A percentile compares a stretch with the other conserved stretches of the same genome.
Conservation (phyloP, 2,113 vertebrate genomes). For the Hyperoodon ampullatus region DNA sequence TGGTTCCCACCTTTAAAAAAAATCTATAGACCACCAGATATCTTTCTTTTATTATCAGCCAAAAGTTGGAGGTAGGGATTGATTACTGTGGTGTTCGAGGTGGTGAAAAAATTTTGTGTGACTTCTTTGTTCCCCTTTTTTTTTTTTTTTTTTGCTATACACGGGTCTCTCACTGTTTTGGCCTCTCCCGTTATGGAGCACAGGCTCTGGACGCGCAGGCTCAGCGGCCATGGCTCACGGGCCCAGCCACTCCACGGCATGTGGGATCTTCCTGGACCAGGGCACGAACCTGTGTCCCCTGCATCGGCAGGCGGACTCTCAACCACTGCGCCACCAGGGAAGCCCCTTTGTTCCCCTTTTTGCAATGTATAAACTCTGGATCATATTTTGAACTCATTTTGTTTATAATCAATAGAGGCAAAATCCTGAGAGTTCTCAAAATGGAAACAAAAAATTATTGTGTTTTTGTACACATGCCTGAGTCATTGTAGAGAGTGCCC, state of each 20-base stretch:
- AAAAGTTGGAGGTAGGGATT: background rate
- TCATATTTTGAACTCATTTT: background rate
- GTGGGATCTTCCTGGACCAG: too few species aligned
- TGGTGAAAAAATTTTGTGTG: background rate
- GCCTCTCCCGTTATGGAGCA: too few species aligned
- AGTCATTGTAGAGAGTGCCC: background rate
- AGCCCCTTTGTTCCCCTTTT: background rate
- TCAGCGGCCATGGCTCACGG: too few species aligned
- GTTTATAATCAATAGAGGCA: background rate
- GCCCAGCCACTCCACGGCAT: too few species aligned
- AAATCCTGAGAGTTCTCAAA: background rate
- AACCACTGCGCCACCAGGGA: too few species aligned
- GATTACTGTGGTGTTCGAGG: background rate
- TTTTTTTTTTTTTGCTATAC: too few species aligned
- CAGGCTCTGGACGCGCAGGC: too few species aligned
- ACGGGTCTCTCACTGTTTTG: too few species aligned
- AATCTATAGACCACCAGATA: background rate
- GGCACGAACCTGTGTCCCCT: too few species aligned
- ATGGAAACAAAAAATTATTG: background rate
- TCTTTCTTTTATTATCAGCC: background rate
- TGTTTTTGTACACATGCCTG: background rate
- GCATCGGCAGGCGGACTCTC: too few species aligned
- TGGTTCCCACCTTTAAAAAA: background rate
- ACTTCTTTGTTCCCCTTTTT: background rate
- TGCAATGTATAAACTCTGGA: background rate